Evolutionary conservation across 1,140 invertebrate species (phyloP).

Genomic region (Calosoma granatense): DNA sequence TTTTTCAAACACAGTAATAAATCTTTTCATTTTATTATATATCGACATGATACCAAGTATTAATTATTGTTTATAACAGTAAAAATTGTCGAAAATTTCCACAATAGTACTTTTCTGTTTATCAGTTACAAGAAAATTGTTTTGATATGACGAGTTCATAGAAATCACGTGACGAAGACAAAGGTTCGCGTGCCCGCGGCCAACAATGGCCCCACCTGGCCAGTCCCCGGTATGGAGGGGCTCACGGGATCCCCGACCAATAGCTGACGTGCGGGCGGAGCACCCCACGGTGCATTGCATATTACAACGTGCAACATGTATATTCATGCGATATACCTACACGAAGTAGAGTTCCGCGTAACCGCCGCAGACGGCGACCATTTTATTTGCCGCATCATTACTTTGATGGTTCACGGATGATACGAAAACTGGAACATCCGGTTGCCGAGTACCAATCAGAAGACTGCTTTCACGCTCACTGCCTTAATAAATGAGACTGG

Average conservation of each 20-base stretch:
- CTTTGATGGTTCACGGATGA: conserved; percentile 10
- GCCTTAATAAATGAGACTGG: neutral
- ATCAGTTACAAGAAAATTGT: no score
- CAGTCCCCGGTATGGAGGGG: neutral
- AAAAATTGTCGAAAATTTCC: no score
- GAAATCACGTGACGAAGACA: neutral
- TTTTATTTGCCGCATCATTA: conserved; percentile 25
- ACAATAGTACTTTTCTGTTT: no score
- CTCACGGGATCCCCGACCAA: neutral
- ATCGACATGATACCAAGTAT: no score
- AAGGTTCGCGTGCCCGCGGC: neutral
- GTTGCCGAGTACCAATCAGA: neutral
- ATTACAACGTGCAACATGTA: neutral
- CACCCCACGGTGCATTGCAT: conserved; percentile 12
- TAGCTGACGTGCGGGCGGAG: neutral
- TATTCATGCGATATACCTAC: conserved; percentile 7
- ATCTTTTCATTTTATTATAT: no score
- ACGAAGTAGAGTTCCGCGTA: conserved; percentile 21
- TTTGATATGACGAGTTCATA: no score
- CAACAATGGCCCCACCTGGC: neutral
- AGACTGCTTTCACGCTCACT: neutral
- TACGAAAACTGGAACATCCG: conserved; percentile 4
- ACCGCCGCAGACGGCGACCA: conserved; percentile 18
- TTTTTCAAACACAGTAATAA: no score
- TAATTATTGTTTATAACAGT: no score